phyloP scores from a whole-genome alignment of 2,113 vertebrate genomes.

The cat (Felis catus) region DNA sequence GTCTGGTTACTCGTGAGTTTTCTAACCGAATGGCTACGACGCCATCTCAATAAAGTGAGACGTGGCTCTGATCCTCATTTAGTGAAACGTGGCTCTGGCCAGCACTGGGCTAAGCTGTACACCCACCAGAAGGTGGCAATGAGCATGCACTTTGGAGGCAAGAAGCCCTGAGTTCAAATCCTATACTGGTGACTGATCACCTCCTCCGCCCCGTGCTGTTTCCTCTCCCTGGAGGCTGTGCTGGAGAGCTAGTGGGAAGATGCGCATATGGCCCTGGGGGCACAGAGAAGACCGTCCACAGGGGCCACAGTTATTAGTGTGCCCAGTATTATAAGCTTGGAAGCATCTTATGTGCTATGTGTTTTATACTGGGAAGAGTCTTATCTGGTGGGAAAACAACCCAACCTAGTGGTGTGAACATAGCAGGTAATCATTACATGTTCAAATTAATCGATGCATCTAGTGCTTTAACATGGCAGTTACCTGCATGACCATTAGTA shows the following conservation, averaged over 20 bases:
- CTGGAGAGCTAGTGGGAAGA: accelerated
- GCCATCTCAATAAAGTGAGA: neutral
- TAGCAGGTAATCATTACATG: neutral
- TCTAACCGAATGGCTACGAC: neutral
- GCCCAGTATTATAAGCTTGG: too few species aligned
- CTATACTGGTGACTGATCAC: accelerated
- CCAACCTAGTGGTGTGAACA: neutral
- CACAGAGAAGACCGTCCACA: neutral
- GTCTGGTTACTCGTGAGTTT: neutral
- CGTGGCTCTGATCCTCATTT: neutral
- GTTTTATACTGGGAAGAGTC: neutral
- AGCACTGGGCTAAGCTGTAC: accelerated
- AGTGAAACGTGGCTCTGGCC: neutral
- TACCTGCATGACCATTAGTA: neutral
- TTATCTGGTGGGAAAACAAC: neutral
- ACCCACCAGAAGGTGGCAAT: neutral
- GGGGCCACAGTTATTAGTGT: neutral
- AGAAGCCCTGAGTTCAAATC: neutral
- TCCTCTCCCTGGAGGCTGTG: neutral
- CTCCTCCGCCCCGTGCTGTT: neutral
- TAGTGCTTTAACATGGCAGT: neutral
- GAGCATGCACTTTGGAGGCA: neutral
- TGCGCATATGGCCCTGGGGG: accelerated
- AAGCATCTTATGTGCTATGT: neutral
- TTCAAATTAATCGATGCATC: accelerated